phyloP scores from a whole-genome alignment of 92 coral and sea anemone genomes.

The Heliopora coerulea region DNA sequence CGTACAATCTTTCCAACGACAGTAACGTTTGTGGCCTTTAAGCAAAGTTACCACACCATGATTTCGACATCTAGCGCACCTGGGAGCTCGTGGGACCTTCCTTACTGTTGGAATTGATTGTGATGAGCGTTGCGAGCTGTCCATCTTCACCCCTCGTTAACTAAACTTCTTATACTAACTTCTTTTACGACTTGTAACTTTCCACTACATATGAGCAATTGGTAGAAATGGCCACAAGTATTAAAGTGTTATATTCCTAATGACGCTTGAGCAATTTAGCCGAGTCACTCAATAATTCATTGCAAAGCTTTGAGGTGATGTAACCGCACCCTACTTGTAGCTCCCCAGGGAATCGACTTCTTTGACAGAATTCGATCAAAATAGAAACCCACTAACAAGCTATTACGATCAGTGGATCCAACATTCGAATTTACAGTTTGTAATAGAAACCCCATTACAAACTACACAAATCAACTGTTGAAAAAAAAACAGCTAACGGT shows the following conservation, averaged over 20 bases:
- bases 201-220: background rate
- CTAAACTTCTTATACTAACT: background rate
- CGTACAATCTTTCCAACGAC: conserved; percentile 95
- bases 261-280: background rate
- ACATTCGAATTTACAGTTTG: no score
- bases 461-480: no score
- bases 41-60: conserved; percentile 96
- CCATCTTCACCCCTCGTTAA: background rate
- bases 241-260: background rate
- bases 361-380: background rate
- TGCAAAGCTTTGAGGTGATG: background rate
- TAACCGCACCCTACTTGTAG: background rate
- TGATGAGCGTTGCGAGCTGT: background rate
- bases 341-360: background rate
- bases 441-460: no score
- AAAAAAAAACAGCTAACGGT: no score
- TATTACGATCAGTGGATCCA: no score
- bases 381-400: background rate
- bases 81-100: conserved; percentile 62
- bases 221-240: background rate
- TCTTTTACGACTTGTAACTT: background rate
- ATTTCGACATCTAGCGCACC: conserved; percentile 96
- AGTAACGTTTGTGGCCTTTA: conserved; percentile 97
- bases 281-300: background rate
- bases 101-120: conserved; percentile 3